Conservation (phyloP, 2,797 vertebrate species). For the Sebastiscus tertius region DNA sequence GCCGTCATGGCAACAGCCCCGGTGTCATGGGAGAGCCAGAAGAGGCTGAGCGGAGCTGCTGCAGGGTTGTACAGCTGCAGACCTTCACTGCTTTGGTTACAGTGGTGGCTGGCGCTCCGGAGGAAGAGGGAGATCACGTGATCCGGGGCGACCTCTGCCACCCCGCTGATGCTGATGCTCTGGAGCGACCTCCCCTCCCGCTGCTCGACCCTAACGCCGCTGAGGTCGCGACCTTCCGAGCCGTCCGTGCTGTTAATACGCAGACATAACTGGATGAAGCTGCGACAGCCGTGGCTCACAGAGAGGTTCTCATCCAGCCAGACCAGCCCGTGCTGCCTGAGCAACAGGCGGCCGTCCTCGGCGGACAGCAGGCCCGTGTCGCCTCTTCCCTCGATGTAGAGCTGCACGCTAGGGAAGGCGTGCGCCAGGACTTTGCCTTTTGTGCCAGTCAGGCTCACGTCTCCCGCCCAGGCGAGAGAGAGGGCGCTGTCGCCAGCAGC, state of each 20-base stretch:
- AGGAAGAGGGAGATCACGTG: constrained; percentile 82
- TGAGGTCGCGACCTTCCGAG: constrained; percentile 82
- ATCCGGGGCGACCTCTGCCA: constrained; percentile 85
- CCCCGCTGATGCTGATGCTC: constrained; percentile 84
- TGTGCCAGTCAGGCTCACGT: constrained; percentile 67
- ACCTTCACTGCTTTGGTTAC: constrained; percentile 85
- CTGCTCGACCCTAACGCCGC: constrained; percentile 85
- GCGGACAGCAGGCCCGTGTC: constrained; percentile 67
- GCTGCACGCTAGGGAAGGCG: constrained; percentile 79
- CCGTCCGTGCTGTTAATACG: constrained; percentile 84
- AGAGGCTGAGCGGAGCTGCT: constrained; percentile 81
- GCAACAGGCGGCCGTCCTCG: constrained; percentile 77
- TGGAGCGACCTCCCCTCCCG: constrained; percentile 84
- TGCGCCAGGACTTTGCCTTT: constrained; percentile 65
- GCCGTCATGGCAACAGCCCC: constrained; percentile 89
- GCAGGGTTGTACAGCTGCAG: constrained; percentile 80
- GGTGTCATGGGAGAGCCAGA: constrained; percentile 91
- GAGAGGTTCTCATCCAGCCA: constrained; percentile 90
- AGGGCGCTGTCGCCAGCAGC: constrained; percentile 69
- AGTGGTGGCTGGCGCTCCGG: constrained; percentile 86
- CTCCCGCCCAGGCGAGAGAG: constrained; percentile 87
- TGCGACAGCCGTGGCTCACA: constrained; percentile 87
- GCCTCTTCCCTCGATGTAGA: constrained; percentile 81
- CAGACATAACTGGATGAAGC: constrained; percentile 88
- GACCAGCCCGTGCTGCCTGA: constrained; percentile 87